A percentile compares a stretch with the other conserved stretches of the same genome.
These are phyloP conservation scores for Cherax destructor DNA, from an alignment of 1,140 invertebrate genomes.

Conservation along the genomic window DNA sequence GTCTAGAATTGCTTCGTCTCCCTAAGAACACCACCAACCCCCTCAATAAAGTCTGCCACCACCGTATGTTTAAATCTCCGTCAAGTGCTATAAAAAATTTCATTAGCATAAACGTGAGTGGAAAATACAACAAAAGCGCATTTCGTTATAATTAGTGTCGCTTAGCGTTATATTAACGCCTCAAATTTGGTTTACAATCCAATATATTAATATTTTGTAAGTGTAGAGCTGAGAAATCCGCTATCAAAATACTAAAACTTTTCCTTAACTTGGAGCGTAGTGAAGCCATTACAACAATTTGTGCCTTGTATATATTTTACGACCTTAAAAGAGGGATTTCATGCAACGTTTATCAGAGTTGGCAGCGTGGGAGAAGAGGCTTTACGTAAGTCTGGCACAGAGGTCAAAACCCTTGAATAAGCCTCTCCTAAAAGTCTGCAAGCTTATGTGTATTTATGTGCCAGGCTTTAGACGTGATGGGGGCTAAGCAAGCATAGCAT, in stretches of 20 bases:
- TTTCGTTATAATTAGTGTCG: too few relatives aligned
- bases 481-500: slow-evolving; percentile 5
- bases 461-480: slow-evolving; percentile 10
- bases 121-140: too few relatives aligned
- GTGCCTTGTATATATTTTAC: slow-evolving; percentile 29
- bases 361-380: neutral
- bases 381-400: neutral
- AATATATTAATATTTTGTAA: neutral
- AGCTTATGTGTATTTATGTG: slow-evolving; percentile 27
- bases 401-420: neutral
- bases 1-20: too few relatives aligned
- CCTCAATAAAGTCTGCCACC: too few relatives aligned
- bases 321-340: slow-evolving; percentile 21
- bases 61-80: too few relatives aligned
- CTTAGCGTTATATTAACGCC: too few relatives aligned
- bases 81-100: too few relatives aligned
- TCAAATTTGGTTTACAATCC: too few relatives aligned
- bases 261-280: neutral
- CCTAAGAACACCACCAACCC: too few relatives aligned
- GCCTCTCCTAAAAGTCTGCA: neutral
- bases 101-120: too few relatives aligned
- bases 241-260: neutral
- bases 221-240: neutral
- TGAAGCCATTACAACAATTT: slow-evolving; percentile 25
- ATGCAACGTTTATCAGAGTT: slow-evolving; percentile 8